A percentile compares a stretch with the other conserved stretches of the same genome.
Conservation (phyloP, 2,113 vertebrate genomes). For the Sander lucioperca region DNA sequence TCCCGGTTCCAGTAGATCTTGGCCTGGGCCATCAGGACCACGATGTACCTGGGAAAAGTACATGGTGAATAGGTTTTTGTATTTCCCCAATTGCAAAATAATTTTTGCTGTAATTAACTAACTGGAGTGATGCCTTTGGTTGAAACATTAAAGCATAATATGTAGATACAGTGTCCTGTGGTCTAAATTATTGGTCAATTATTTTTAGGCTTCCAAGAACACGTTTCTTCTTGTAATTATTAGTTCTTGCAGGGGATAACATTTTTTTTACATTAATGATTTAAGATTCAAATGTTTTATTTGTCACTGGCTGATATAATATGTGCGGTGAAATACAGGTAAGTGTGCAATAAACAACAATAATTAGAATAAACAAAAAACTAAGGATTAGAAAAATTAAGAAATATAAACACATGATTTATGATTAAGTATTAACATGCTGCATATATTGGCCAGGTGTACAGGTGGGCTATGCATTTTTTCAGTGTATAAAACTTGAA, state of each 20-base stretch:
- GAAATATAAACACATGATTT: neutral
- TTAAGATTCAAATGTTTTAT: neutral
- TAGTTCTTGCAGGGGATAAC: neutral
- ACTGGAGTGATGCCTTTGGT: neutral
- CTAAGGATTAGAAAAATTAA: neutral
- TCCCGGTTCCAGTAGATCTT: constrained; percentile 98
- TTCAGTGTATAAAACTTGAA: too few species aligned
- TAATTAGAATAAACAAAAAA: neutral
- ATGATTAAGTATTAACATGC: neutral
- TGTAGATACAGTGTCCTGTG: neutral
- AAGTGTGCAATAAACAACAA: neutral
- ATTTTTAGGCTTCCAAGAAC: neutral
- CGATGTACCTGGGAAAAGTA: constrained; percentile 83
- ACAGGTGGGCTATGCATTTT: neutral
- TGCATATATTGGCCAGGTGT: neutral
- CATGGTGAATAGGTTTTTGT: neutral
- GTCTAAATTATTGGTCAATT: neutral
- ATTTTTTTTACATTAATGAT: neutral
- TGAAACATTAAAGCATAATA: neutral
- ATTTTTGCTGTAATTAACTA: neutral
- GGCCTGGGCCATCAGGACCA: constrained; percentile 95
- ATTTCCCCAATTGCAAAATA: neutral
- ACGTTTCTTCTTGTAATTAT: neutral
- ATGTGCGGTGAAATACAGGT: neutral
- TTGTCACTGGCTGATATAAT: neutral